phyloP scores from a whole-genome alignment of 1,140 invertebrate genomes.

The Bacillus rossius region DNA sequence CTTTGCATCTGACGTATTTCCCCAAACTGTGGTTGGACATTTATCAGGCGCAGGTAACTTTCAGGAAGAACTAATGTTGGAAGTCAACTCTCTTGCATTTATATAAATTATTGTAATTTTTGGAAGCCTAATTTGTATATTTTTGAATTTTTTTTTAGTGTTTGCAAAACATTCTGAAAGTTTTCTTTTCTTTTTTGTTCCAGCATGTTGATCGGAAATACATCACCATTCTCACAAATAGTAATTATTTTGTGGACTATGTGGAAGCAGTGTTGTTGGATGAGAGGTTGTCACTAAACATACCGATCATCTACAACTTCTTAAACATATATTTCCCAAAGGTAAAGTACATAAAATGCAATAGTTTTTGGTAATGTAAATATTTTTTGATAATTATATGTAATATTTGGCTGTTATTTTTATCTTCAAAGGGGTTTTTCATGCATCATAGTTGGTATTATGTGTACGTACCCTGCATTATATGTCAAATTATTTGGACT shows the following conservation, averaged over 20 bases:
- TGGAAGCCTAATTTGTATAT: no score
- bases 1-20: constrained; percentile 75
- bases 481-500: no score
- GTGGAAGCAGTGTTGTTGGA: constrained; percentile 75
- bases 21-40: constrained; percentile 82
- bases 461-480: no score
- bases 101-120: background rate
- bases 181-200: constrained; percentile 30
- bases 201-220: constrained; percentile 69
- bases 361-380: constrained; percentile 4
- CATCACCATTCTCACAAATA: constrained; percentile 67
- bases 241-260: constrained; percentile 76
- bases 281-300: constrained; percentile 69
- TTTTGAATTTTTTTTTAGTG: no score
- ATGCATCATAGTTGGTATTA: constrained; percentile 10
- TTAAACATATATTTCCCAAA: constrained; percentile 79
- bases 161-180: no score
- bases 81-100: background rate
- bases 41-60: constrained; percentile 58
- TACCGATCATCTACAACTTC: constrained; percentile 74
- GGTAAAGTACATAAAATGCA: constrained; percentile 39
- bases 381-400: background rate
- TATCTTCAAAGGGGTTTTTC: background rate
- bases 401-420: background rate
- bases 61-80: background rate